phyloP scores from a whole-genome alignment of 2,888 invertebrate species.

The Agrochola litura region DNA sequence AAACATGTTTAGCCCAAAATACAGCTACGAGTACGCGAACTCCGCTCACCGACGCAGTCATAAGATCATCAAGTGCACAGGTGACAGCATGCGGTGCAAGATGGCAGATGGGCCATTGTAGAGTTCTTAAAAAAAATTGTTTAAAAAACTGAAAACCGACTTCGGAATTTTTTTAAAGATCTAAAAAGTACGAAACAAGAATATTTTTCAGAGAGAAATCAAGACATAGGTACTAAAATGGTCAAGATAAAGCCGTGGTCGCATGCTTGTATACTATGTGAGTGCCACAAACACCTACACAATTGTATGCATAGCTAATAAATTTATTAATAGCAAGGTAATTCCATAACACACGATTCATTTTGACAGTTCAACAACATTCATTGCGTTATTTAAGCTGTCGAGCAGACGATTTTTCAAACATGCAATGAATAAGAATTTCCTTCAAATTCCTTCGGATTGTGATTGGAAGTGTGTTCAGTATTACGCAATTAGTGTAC shows the following conservation, averaged over 20 bases:
- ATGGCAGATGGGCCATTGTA: neutral
- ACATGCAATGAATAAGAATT: neutral
- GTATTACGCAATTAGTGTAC: neutral
- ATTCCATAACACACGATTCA: neutral
- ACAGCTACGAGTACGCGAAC: neutral
- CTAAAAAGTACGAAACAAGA: too few species aligned
- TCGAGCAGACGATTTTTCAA: neutral
- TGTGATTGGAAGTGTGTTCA: neutral
- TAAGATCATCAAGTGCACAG: neutral
- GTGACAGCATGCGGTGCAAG: neutral
- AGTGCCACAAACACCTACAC: too few species aligned
- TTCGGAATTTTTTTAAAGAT: too few species aligned
- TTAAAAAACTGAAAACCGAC: neutral
- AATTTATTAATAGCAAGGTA: neutral
- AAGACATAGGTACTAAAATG: too few species aligned
- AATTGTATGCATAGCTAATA: too few species aligned
- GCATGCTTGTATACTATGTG: too few species aligned
- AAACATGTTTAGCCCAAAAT: neutral
- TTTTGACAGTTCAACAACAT: neutral
- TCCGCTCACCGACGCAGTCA: neutral
- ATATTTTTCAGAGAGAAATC: too few species aligned
- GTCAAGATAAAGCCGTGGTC: too few species aligned
- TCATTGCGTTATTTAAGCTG: neutral
- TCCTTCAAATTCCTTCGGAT: neutral
- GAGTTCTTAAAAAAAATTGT: neutral